phyloP scores from a whole-genome alignment of 2,113 vertebrate species.

The Rafetus swinhoei region DNA sequence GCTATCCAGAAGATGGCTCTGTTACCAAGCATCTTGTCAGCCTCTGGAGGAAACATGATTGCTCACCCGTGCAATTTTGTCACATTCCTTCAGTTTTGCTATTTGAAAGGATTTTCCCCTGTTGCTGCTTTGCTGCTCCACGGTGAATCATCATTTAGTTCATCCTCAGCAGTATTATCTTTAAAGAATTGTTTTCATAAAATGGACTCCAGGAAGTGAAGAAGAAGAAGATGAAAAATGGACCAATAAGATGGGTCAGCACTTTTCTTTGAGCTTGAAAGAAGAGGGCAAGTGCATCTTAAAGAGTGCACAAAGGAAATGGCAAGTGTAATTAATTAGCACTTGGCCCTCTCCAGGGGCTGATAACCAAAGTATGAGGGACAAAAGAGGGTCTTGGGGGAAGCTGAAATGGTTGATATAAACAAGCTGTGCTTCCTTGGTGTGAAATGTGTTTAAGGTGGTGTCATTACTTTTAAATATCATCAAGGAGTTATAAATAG shows the following conservation, averaged over 20 bases:
- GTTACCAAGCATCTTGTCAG: slow-evolving; percentile 63
- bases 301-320: not conserved
- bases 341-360: not conserved
- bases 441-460: not conserved
- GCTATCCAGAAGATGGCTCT: slow-evolving; percentile 69
- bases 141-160: not conserved
- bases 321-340: not conserved
- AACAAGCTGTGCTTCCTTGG: slow-evolving; percentile 14
- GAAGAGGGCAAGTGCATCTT: not conserved
- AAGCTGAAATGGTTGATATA: slow-evolving; percentile 18
- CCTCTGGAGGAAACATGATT: slow-evolving; percentile 32
- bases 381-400: slow-evolving; percentile 5
- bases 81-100: slow-evolving; percentile 25
- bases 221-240: slow-evolving; percentile 54
- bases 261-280: not conserved
- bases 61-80: slow-evolving; percentile 29
- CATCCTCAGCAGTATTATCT: not conserved
- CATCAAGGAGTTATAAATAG: not conserved
- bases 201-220: slow-evolving; percentile 40
- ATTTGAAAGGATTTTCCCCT: not conserved
- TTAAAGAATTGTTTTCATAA: slow-evolving; percentile 75
- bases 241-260: slow-evolving; percentile 60
- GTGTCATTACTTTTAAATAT: slow-evolving; percentile 21
- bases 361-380: not conserved
- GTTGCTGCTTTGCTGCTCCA: not conserved